Evolutionary conservation across 1,140 invertebrate species (phyloP).

Genomic region (Cydia fagiglandana): DNA sequence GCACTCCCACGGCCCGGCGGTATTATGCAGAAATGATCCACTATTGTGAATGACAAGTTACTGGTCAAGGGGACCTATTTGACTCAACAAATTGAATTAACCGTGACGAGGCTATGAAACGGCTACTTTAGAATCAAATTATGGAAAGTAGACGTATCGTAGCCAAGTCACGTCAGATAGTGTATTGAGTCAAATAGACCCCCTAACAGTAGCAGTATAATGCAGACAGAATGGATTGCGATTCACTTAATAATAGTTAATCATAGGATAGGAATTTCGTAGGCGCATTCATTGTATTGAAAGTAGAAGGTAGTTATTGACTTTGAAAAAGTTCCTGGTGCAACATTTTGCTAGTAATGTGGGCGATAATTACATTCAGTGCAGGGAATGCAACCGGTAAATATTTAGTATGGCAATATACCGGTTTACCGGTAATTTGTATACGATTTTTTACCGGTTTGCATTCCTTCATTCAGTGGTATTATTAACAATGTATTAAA

Average conservation of each 20-base stretch:
- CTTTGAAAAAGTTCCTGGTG: slow-evolving; percentile 2
- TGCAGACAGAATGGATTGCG: not conserved
- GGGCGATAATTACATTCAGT: not conserved
- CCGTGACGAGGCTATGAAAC: no score
- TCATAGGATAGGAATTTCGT: not conserved
- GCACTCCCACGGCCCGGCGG: not conserved
- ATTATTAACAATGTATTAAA: no score
- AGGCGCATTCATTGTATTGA: not conserved
- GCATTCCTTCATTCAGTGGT: no score
- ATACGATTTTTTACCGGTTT: no score
- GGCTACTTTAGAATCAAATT: no score
- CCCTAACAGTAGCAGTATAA: not conserved
- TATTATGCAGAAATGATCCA: slow-evolving; percentile 10
- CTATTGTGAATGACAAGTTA: not conserved
- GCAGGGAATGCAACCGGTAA: no score
- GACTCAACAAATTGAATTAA: not conserved
- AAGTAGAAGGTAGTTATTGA: not conserved
- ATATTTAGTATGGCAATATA: no score
- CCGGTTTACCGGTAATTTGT: no score
- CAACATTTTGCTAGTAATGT: not conserved
- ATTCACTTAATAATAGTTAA: not conserved
- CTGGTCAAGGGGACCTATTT: slow-evolving; percentile 1
- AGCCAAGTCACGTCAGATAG: no score
- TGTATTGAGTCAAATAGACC: not conserved
- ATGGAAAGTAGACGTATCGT: no score